Conservation (phyloP, 2,888 invertebrate species). For the Doris montereyensis region DNA sequence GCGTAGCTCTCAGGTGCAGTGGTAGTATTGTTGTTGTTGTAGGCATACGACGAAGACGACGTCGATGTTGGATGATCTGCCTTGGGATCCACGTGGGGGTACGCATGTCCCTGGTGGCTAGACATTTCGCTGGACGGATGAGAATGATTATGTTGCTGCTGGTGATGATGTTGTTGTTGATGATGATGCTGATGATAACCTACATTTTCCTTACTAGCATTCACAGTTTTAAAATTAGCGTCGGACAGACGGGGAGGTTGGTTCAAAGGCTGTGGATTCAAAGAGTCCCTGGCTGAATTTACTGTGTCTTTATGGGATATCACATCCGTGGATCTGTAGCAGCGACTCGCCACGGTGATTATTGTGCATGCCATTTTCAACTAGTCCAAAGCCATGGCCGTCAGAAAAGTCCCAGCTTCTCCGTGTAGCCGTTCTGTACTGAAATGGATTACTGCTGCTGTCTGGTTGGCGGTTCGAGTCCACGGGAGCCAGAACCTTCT, state of each 20-base stretch:
- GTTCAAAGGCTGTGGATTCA: not conserved
- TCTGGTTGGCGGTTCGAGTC: too few species aligned
- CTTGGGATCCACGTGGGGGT: too few species aligned
- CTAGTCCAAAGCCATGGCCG: not conserved
- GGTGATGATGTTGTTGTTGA: not conserved
- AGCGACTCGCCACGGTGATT: not conserved
- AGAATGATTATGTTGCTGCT: not conserved
- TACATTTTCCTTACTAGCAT: not conserved
- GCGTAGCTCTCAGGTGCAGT: too few species aligned
- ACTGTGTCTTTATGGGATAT: not conserved
- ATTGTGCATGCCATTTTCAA: conserved; percentile 7
- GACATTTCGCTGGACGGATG: too few species aligned
- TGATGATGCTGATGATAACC: not conserved
- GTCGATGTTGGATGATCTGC: too few species aligned
- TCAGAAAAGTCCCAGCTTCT: conserved; percentile 34
- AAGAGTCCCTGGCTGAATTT: not conserved
- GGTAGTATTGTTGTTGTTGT: too few species aligned
- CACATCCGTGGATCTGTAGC: conserved; percentile 30
- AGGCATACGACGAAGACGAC: too few species aligned
- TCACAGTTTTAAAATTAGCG: too few species aligned
- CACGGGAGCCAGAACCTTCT: too few species aligned
- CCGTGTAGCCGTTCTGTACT: not conserved
- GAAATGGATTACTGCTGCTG: too few species aligned
- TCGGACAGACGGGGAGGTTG: too few species aligned
- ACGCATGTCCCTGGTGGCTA: too few species aligned